These are phyloP conservation scores for Drosophila yakuba DNA, from an alignment of 1,140 invertebrate species.

Conservation along the genomic window DNA sequence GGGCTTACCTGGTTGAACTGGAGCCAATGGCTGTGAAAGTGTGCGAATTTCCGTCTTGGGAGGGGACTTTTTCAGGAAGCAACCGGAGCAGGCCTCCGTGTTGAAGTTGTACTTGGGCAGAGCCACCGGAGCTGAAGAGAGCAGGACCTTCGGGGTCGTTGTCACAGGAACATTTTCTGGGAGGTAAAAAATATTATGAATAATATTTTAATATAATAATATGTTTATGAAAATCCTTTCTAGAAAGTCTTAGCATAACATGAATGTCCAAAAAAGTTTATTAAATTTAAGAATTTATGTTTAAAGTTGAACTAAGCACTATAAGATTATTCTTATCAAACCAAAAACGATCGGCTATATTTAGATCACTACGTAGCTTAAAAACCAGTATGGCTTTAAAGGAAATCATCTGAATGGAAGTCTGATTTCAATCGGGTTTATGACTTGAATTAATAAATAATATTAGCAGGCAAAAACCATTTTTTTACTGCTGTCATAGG, in stretches of 20 bases:
- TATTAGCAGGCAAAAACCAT: background rate
- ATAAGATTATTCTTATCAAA: background rate
- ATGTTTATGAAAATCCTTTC: no score
- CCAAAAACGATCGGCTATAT: background rate
- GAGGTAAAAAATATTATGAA: background rate
- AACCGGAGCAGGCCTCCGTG: slow-evolving; percentile 68
- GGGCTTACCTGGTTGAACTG: slow-evolving; percentile 38
- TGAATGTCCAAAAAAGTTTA: background rate
- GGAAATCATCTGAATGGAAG: background rate
- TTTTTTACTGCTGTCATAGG: background rate
- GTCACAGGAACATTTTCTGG: slow-evolving; percentile 47
- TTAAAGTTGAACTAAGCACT: no score
- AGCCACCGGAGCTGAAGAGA: slow-evolving; percentile 4
- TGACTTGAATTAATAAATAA: slow-evolving; percentile 5
- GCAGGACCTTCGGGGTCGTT: slow-evolving; percentile 25
- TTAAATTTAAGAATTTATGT: no score
- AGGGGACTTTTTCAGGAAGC: slow-evolving; percentile 59
- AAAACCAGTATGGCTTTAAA: background rate
- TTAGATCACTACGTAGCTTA: background rate
- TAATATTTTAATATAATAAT: no score
- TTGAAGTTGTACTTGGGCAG: slow-evolving; percentile 50
- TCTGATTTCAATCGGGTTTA: background rate
- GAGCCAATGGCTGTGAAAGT: slow-evolving; percentile 55
- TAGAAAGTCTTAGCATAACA: no score
- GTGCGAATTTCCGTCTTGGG: slow-evolving; percentile 71